Base-by-base conservation (phyloP, 2,888 invertebrate species). In the Pristionchus exspectatus region DNA sequence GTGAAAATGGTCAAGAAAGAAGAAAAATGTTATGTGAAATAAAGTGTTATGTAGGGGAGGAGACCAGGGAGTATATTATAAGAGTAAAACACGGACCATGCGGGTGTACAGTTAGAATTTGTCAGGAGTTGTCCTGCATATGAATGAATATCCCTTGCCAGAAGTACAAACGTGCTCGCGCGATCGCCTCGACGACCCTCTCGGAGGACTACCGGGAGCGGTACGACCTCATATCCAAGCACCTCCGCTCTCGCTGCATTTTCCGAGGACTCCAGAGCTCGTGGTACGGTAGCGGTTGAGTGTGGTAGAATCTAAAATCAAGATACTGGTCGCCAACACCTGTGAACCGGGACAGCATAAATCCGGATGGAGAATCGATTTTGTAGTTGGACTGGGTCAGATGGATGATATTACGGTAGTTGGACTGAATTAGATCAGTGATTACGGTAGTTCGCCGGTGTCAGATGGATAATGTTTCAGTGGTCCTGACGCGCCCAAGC, bases 231-330 rank as follows among this genome's bases (percentile, higher is more conserved):
- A 59, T 85, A 21, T 85, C 59, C 33, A 44, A 33, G 50, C 56
- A 56, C 59, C 84, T 85, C 10, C 56, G 59, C 1, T 59, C 84
- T 1, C 84, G 84, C 30, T 33, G 84, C 84, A 59, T 85, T 59
- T 85, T 85, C 59, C 9, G 84, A 16, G 84, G 84, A 33, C 84
- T 85, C n/a, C 84, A 56, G 84, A 56, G 59, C 81, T 44, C 81
- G 81, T 44, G 44, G 81, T 81, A 81, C 24, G 81, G 81, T 81
- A 12, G 38, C 2, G 27, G 77, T 4, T 54, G 74, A 2, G 4
- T 72, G 18, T 18, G 72, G 72, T 72, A 72, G 69, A 16, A 12
- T 69, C 30, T 12, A 44, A 44, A 5, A 44, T 44, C n/a, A n/a
- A n/a, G n/a, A n/a, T n/a, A n/a, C n/a, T n/a, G n/a, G n/a, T n/a